Evolutionary conservation across 37 sponge, comb jelly and placozoan genomes (phyloP).

Genomic region (Ephydatia muelleri): DNA sequence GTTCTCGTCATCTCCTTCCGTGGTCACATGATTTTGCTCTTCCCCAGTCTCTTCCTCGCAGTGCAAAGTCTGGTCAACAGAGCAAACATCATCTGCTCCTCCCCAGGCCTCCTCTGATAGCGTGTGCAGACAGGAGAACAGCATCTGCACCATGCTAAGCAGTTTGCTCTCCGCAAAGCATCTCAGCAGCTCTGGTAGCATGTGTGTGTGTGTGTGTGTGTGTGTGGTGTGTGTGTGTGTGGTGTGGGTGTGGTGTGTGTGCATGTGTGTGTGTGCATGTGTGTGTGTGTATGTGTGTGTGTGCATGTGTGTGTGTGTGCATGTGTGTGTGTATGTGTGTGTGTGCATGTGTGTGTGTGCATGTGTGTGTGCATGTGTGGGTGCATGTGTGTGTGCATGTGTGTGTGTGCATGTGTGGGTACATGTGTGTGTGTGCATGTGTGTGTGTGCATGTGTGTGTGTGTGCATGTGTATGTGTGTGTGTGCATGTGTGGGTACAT

Average conservation of each 20-base stretch:
- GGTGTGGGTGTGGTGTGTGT: too few relatives aligned
- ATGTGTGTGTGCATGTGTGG: too few relatives aligned
- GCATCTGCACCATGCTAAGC: constrained; percentile 74
- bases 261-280: too few relatives aligned
- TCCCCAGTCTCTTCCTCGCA: constrained; percentile 5
- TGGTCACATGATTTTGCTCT: neutral
- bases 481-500: too few relatives aligned
- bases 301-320: too few relatives aligned
- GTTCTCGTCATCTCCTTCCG: constrained; percentile 13
- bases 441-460: constrained; percentile 50
- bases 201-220: too few relatives aligned
- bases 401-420: constrained; percentile 51
- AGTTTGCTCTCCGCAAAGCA: constrained; percentile 81
- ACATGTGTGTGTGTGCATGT: too few relatives aligned
- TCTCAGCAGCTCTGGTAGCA: constrained; percentile 80
- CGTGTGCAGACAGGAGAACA: constrained; percentile 62
- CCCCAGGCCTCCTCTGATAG: constrained; percentile 32
- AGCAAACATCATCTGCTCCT: constrained; percentile 22
- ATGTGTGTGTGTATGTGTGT: too few relatives aligned
- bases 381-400: constrained; percentile 49
- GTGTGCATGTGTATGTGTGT: constrained; percentile 32
- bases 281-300: constrained; percentile 42
- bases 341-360: too few relatives aligned
- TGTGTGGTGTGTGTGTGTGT: too few relatives aligned
- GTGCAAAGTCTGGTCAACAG: constrained; percentile 38